phyloP scores from a whole-genome alignment of 2,113 vertebrate genomes.

The Microcebus lehilahytsara region DNA sequence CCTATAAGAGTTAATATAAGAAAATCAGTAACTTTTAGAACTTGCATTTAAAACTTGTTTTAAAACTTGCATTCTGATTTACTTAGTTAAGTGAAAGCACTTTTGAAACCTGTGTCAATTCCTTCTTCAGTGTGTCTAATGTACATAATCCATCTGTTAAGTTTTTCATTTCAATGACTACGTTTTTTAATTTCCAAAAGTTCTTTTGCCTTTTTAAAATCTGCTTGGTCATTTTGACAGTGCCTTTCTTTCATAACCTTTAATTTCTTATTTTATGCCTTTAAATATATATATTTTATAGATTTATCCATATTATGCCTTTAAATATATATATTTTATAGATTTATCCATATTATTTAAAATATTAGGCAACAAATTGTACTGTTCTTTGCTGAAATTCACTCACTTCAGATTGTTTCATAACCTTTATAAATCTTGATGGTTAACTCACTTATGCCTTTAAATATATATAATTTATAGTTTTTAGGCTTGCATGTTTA shows the following conservation, averaged over 20 bases:
- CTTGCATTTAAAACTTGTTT: too few species aligned
- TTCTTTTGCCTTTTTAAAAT: background rate
- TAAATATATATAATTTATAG: background rate
- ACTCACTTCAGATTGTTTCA: background rate
- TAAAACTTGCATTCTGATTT: background rate
- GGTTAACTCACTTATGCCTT: background rate
- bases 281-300: background rate
- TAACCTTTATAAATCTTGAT: background rate
- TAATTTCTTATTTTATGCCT: background rate
- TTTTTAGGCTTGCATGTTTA: background rate
- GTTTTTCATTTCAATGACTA: background rate
- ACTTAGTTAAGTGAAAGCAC: background rate
- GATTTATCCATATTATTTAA: background rate
- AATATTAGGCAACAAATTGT: background rate
- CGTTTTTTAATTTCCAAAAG: background rate
- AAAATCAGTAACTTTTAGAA: background rate
- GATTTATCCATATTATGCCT: background rate
- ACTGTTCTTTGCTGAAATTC: background rate
- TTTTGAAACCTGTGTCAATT: background rate
- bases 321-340: background rate
- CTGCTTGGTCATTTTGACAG: background rate
- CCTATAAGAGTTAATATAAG: background rate
- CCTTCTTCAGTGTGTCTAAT: background rate
- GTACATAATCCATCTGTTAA: background rate
- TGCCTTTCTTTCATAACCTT: background rate